Base-by-base conservation (phyloP, 1,140 invertebrate genomes). In the Vanessa atalanta region DNA sequence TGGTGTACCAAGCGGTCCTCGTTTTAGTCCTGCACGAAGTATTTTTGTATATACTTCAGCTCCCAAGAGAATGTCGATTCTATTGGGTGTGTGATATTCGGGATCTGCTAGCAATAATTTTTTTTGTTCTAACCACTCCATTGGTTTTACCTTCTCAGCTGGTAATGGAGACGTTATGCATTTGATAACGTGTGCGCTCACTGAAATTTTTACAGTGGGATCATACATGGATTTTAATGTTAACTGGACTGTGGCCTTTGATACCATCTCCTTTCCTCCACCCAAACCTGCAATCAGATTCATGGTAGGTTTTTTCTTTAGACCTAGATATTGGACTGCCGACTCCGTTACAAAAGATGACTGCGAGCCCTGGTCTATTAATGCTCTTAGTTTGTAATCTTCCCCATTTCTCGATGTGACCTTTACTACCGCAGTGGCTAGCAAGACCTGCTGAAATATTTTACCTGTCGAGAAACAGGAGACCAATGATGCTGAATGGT, bases 21-120 rank as follows among this genome's bases (percentile, higher is more conserved):
- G 7, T 55, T 69, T 78, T 6, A 82, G 47, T 2, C 75, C 78
- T 15, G 74, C 65, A 23, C 43, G 48, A 20, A 80, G 47, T 20
- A 83, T 81, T 31, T 31, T 31, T 31, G 26, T 31, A 31, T 31
- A 31, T 31, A 31, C 26, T 31, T 31, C 26, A 31, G 26, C 26
- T 31, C 26, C 26, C 26, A 31, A 31, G 6, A 31, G 26, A 31
- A 31, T 31, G 6, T 31, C 79, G 4, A 83, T 79, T 66, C 77
- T 79, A 26, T 77, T 78, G 12, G 77, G 79, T 12, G 48, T 77
- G 31, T 77, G 7, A 65, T 69, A 82, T 47, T 69, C 12, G 9
- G 81, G 79, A 74, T 82, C 81, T 13, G 81, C 81, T 63, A 82
- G 74, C 6, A 43, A 13, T 16, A 77, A 16, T 23, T 66, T 47